Evolutionary conservation across 2,888 invertebrate species (phyloP), one percentile per base, ranked within the genome.

Genomic region (Temnothorax unifasciatus): DNA sequence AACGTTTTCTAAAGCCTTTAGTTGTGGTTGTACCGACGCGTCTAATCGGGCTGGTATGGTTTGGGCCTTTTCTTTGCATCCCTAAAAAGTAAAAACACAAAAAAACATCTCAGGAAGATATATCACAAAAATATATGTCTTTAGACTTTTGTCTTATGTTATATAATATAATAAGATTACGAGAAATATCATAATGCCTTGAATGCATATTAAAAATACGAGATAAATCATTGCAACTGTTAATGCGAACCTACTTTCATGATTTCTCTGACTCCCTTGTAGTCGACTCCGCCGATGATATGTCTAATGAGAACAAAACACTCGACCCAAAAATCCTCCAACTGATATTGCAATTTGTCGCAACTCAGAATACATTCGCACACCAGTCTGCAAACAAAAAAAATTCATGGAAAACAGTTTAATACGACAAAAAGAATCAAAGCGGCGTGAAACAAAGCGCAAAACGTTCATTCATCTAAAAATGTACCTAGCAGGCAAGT

Each of bases 201-300:
- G 3, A 4, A 71, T 73, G 44, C 4, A 66, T 3, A 81, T 41
- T 38, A 3, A 61, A 76, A 38, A 59, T 21, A 61, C 11, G 2
- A 34, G 13, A 71, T 52, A 71, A 71, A 54, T 21, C 9, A 4
- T 34, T 52, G 25, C 8, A 47, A 25, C 0, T 11, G 25, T 47
- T 52, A 74, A 82, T 74, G n/a, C n/a, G 4, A 38, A 91, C 92
- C 92, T 94, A 97, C 97, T 96, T 98, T 98, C 98, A 98, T 98
- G 84, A 98, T 97, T 96, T 98, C 98, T 89, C 98, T 95, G 0
- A 98, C 98, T 21, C 98, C 99, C 95, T 99, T 99, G 94, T 99
- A 99, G 95, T 99, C 99, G 1, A 99, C 99, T 83, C 98, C 97
- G 57, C 97, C 97, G 92, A 99, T 98, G 63, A 99, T 97, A 94